Base-by-base conservation (phyloP, 2,797 vertebrate genomes). In the Telmatherina bonti region DNA sequence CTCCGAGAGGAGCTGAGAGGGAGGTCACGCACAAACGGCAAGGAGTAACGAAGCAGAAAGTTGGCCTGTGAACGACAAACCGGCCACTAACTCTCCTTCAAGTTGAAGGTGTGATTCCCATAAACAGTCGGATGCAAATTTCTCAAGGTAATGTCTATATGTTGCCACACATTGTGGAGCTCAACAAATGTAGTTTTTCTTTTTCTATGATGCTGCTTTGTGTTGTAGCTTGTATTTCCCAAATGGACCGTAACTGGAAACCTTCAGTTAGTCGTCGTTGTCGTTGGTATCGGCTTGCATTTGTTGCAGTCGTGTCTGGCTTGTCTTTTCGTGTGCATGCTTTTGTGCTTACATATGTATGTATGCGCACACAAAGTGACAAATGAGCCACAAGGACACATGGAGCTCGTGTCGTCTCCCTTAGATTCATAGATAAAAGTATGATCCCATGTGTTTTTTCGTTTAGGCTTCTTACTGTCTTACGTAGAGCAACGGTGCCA, bases 11-110 rank as follows among this genome's bases (percentile, higher is more conserved):
- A 74, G 81, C 79, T 76, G 65, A 58, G 87, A 82, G 67, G 85
- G 82, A 85, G 85, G 88, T 89, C 85, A 81, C 57, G 43, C 63
- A 54, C 82, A 72, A 5, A 73, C 38, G 12, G 61, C 61, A 43
- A 79, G 62, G 73, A 81, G 86, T 88, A 89, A 86, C 69, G 65
- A 84, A 83, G 84, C 80, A 79, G 85, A 86, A 85, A 83, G 88
- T 88, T 88, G 76, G 77, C 71, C 69, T 60, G 62, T 76, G 78
- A 87, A 83, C 81, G 83, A 75, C 80, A 89, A 91, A 89, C 76
- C 67, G 59, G 76, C 74, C 62, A 81, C 79, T 68, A 58, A 72
- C 66, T 82, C 84, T 85, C 76, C 84, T 89, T 88, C 75, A 88
- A 83, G 78, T 67, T 77, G 62, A 68, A 52, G 54, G 52, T 62